Evolutionary conservation across 2,888 invertebrate species (phyloP), one percentile per base, ranked within the genome.

Genomic region (Agonum fuliginosum): DNA sequence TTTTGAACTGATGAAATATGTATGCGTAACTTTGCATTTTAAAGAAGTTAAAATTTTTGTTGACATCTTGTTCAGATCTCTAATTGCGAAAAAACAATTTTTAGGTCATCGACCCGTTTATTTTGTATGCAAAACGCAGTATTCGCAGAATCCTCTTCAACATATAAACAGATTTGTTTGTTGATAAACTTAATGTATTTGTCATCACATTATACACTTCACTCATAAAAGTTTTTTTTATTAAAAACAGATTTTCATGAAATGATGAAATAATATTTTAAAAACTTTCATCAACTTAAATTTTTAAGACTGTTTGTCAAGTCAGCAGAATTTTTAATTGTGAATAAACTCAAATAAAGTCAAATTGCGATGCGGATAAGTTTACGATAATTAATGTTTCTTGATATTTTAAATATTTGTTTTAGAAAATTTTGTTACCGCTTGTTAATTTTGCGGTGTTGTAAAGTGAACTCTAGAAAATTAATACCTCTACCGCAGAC

Each of bases 401-500:
- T 20, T 37, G 41, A 75, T 65, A 75, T 75, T 48, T 67, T 65
- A 34, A 72, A 72, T 72, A 72, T 72, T 72, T 72, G 58, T 41
- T 58, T 72, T 34, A 22, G 19, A 54, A 74, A 74, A 74, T 62
- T 74, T 65, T 43, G 67, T 75, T 48, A 75, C 75, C 34, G 46
- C 75, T 65, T 30, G 65, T 65, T 48, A 48, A 75, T 43, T 65
- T 74, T 75, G 75, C 30, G 75, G 75, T 67, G 75, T 41, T 75
- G 62, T 67, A 67, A 67, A 48, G 19, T 30, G 34, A 75, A 37
- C 75, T 67, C 41, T 67, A 65, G 17, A 75, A 67, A 67, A 75
- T 75, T 48, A 65, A 75, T 65, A 74, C 74, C 43, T 24, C 37
- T 34, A 34, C 58, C 54, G 5, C 70, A 27, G 85, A 85, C 84